A percentile compares a stretch with the other conserved stretches of the same genome.
phyloP scores from a whole-genome alignment of 2,797 vertebrate species.

The Smutsia gigantea region DNA sequence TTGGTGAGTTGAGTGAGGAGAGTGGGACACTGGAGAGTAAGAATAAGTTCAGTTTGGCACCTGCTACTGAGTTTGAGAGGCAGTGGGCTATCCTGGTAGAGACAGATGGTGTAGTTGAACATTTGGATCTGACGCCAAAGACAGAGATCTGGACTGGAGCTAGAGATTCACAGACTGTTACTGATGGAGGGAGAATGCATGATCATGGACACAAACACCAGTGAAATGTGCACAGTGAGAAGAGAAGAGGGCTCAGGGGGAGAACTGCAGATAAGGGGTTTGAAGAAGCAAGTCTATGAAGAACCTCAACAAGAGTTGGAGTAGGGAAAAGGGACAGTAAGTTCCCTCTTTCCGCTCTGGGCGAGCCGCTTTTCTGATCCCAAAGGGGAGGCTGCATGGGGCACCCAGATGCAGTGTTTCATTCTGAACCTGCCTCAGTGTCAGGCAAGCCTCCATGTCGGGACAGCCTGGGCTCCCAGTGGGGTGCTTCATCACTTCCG shows the following conservation, averaged over 20 bases:
- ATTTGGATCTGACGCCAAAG: not conserved
- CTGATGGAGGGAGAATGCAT: not conserved
- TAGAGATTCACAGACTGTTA: not conserved
- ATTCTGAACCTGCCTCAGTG: rapidly evolving
- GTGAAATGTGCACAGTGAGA: not conserved
- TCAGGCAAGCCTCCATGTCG: not conserved
- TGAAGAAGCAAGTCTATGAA: not conserved
- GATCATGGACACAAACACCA: not conserved
- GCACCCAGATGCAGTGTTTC: not conserved
- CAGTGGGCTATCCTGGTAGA: not conserved
- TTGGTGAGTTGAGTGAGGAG: not conserved
- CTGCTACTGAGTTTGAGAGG: not conserved
- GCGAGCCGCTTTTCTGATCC: not conserved
- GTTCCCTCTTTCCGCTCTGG: not conserved
- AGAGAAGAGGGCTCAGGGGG: not conserved
- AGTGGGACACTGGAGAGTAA: not conserved
- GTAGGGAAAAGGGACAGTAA: not conserved
- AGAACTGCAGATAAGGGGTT: not conserved
- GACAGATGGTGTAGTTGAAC: not conserved
- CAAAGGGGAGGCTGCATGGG: not conserved
- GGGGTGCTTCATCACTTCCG: not conserved
- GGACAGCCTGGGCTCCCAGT: not conserved
- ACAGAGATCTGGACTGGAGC: not conserved
- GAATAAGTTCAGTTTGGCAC: not conserved
- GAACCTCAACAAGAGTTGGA: not conserved